phyloP scores from a whole-genome alignment of 2,797 vertebrate genomes.

The Falco rusticolus region DNA sequence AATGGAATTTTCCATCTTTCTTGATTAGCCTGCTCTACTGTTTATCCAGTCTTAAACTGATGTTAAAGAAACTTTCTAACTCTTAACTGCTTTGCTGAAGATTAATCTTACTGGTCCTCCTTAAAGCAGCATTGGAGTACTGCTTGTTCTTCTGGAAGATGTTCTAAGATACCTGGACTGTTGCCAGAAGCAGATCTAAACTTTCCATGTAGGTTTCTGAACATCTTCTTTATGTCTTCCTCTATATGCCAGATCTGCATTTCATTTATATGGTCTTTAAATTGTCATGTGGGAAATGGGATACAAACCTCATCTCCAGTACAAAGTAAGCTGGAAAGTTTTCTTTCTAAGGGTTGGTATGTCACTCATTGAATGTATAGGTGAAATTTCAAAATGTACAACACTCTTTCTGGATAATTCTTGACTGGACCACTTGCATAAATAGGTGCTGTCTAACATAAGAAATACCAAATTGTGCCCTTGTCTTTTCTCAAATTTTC shows the following conservation, averaged over 20 bases:
- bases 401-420: not conserved
- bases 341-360: not conserved
- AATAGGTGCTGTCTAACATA: not conserved
- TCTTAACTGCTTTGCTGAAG: not conserved
- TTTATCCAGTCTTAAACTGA: not conserved
- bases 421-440: not conserved
- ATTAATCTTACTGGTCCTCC: not conserved
- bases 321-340: not conserved
- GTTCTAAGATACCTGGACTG: not conserved
- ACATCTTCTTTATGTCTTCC: not conserved
- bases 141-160: not conserved
- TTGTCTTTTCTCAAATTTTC: not conserved
- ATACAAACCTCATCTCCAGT: not conserved
- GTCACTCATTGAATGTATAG: not conserved
- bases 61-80: not conserved
- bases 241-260: not conserved
- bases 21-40: not conserved
- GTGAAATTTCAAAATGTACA: not conserved
- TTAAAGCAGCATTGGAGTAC: not conserved
- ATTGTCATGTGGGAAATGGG: not conserved
- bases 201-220: not conserved
- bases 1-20: not conserved
- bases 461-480: not conserved
- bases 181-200: not conserved
- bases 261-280: not conserved